A percentile compares a stretch with the other conserved stretches of the same genome.
Evolutionary conservation across 2,113 vertebrate genomes (phyloP).

Genomic region (Silurus glanis): DNA sequence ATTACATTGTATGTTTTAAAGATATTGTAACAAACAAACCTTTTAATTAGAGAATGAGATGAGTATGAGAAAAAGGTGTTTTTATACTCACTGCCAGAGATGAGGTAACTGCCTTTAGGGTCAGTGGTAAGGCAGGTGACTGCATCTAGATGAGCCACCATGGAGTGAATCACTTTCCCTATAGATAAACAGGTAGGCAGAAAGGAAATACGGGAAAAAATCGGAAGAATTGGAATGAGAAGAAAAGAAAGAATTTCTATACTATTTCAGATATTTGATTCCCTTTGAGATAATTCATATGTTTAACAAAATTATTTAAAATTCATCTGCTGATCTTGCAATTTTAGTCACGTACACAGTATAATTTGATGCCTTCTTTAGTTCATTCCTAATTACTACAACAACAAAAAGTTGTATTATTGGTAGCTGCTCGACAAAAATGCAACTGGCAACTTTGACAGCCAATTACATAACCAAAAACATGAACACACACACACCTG

Average conservation of each 20-base stretch:
- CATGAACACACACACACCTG: slow-evolving; percentile 74
- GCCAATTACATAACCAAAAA: neutral
- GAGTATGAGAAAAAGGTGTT: no score
- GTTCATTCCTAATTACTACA: neutral
- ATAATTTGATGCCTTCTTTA: neutral
- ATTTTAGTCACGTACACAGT: neutral
- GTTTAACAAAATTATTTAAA: neutral
- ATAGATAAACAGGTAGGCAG: neutral
- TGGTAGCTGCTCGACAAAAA: neutral
- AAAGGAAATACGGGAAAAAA: neutral
- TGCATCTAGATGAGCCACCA: slow-evolving; percentile 89
- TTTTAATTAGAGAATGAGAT: no score
- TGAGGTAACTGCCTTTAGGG: slow-evolving; percentile 87
- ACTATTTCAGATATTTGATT: neutral
- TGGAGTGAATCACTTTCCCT: slow-evolving; percentile 86
- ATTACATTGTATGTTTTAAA: neutral
- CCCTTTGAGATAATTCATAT: neutral
- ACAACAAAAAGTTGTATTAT: neutral
- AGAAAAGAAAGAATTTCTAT: neutral
- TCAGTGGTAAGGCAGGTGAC: slow-evolving; percentile 90
- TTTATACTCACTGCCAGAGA: slow-evolving; percentile 88
- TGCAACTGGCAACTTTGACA: neutral
- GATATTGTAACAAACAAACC: neutral
- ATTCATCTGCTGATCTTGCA: neutral
- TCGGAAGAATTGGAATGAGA: neutral